These are phyloP conservation scores for Zoanthus gigantus DNA, from an alignment of 92 coral and sea anemone genomes.

Conservation along the genomic window DNA sequence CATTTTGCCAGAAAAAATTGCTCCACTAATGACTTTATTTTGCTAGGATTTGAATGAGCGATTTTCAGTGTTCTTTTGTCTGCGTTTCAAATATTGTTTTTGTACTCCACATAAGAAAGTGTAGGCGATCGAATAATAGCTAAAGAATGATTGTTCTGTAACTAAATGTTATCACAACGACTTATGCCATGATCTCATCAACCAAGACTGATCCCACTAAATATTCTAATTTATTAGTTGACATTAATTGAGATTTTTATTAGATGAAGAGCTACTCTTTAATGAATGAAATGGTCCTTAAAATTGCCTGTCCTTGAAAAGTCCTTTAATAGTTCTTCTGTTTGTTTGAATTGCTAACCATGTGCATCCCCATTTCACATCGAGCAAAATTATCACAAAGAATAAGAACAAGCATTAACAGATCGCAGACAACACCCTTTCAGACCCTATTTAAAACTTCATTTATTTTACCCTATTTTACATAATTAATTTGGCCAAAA, in stretches of 20 bases:
- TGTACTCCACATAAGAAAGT: background rate
- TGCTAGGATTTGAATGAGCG: background rate
- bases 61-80: background rate
- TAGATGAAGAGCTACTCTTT: background rate
- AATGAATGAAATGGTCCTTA: constrained; percentile 14
- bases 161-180: background rate
- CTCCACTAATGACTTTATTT: constrained; percentile 1
- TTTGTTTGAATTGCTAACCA: constrained; percentile 8
- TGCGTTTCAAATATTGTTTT: background rate
- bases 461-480: background rate
- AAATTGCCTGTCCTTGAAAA: background rate
- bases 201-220: background rate
- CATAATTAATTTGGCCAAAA: constrained; percentile 12
- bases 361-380: background rate
- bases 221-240: background rate
- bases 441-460: constrained; percentile 1
- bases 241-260: background rate
- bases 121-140: background rate
- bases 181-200: constrained; percentile 10
- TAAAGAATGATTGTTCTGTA: constrained; percentile 2
- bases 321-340: constrained; percentile 4
- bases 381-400: constrained; percentile 8
- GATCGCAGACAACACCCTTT: constrained; percentile 5
- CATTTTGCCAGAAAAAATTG: constrained; percentile 3
- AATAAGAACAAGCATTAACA: background rate